Percentiles rank a stretch among this genome's conserved stretches.
Evolutionary conservation across 1,140 invertebrate genomes (phyloP).

Genomic region (Lasioglossum baleicum): DNA sequence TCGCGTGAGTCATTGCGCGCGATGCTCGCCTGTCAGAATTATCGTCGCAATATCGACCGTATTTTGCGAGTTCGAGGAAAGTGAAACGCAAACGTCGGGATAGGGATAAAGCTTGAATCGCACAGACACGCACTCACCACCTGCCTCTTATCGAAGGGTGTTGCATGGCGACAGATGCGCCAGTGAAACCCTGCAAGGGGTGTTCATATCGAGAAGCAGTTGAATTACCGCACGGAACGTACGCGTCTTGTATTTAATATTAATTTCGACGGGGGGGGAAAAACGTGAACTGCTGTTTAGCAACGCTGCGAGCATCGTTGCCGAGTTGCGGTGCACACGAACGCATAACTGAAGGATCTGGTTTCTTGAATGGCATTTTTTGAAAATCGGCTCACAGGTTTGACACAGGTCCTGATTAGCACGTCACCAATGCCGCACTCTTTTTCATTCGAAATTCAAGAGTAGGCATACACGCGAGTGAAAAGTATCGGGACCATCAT

Average conservation of each 20-base stretch:
- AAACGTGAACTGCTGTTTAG: slow-evolving; percentile 15
- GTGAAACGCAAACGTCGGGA: background rate
- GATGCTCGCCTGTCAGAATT: background rate
- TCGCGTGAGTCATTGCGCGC: background rate
- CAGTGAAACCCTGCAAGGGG: slow-evolving; percentile 62
- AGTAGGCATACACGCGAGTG: too few species aligned
- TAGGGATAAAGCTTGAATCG: slow-evolving; percentile 5
- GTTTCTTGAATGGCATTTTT: slow-evolving; percentile 25
- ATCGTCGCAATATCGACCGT: background rate
- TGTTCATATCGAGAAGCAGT: slow-evolving; percentile 54
- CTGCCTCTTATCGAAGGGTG: slow-evolving; percentile 61
- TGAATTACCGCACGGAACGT: slow-evolving; percentile 54
- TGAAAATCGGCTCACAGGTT: background rate
- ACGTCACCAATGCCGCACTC: too few species aligned
- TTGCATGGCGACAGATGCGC: slow-evolving; percentile 64
- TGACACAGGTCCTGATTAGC: background rate
- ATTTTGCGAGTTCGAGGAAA: background rate
- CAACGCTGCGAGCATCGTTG: background rate
- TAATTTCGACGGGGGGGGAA: background rate
- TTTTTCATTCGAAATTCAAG: background rate
- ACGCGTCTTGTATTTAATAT: slow-evolving; percentile 30
- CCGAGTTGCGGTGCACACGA: slow-evolving; percentile 8
- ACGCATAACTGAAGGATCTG: background rate
- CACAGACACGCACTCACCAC: slow-evolving; percentile 54
- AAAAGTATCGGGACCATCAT: too few species aligned